These are phyloP conservation scores for Paedocypris sp. DNA, from an alignment of 2,113 vertebrate genomes.

Conservation along the genomic window DNA sequence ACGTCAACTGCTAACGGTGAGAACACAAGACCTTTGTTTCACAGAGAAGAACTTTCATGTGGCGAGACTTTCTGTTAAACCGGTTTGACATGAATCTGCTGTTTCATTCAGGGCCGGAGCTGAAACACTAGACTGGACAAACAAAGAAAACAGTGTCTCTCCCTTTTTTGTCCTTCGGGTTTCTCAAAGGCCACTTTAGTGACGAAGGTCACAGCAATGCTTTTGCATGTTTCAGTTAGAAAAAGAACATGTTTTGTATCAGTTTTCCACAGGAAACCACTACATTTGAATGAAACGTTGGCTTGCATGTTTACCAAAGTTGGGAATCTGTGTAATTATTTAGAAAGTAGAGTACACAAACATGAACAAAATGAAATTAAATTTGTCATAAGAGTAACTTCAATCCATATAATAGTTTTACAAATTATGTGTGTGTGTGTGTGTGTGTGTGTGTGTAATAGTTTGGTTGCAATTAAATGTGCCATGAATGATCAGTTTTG, in stretches of 20 bases:
- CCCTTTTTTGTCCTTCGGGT: background rate
- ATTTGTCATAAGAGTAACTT: too few relatives aligned
- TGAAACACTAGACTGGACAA: constrained; percentile 1
- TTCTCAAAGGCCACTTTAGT: background rate
- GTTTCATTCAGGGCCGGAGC: constrained; percentile 8
- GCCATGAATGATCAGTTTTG: too few relatives aligned
- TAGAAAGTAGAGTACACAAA: too few relatives aligned
- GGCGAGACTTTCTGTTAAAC: constrained; percentile 56
- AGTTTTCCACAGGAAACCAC: background rate
- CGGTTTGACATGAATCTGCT: constrained; percentile 43
- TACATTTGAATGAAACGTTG: background rate
- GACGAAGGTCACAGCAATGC: background rate
- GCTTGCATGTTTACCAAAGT: too few relatives aligned
- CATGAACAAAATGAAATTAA: background rate
- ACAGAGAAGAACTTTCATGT: background rate
- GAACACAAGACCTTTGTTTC: background rate
- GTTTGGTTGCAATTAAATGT: too few relatives aligned
- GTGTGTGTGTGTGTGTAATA: too few relatives aligned
- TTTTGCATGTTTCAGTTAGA: background rate
- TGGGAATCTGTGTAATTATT: too few relatives aligned
- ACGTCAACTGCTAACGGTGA: too few relatives aligned
- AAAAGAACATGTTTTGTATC: background rate
- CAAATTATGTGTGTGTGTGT: too few relatives aligned
- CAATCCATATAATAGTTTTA: too few relatives aligned
- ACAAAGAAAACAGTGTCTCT: background rate